Percentiles rank a stretch among this genome's conserved stretches.
Conservation (phyloP, 1,140 invertebrate genomes). For the Drosophila mauritiana region DNA sequence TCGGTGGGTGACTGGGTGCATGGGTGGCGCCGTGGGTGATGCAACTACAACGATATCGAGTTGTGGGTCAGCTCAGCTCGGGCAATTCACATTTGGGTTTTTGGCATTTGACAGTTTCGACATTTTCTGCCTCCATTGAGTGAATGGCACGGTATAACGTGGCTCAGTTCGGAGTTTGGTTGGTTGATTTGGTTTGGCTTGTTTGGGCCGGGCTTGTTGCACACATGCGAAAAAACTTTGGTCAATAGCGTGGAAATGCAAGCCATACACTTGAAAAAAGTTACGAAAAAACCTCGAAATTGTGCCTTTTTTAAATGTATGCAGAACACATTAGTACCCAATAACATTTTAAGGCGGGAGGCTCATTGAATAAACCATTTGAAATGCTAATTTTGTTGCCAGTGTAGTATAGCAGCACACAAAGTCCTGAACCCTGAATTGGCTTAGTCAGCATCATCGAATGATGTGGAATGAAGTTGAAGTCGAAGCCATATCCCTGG, state of each 20-base stretch:
- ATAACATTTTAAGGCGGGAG: background rate
- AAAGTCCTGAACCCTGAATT: conserved; percentile 28
- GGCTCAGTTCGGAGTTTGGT: conserved; percentile 2
- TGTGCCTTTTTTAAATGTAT: no score
- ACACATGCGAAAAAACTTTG: conserved; percentile 52
- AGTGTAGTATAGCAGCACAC: conserved; percentile 7
- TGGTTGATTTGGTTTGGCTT: conserved; percentile 9
- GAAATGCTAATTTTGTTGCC: background rate
- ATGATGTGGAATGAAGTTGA: conserved; percentile 40
- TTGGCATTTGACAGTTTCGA: conserved; percentile 82
- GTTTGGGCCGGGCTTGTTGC: background rate
- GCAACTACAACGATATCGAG: conserved; percentile 29
- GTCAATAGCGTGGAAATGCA: conserved; percentile 63
- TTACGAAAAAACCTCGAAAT: no score
- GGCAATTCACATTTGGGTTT: conserved; percentile 75
- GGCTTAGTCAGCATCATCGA: conserved; percentile 48
- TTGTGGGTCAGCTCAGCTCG: conserved; percentile 29
- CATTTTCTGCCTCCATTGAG: conserved; percentile 70
- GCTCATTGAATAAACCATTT: no score
- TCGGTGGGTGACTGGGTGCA: background rate
- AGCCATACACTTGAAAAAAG: background rate
- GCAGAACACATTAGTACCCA: no score
- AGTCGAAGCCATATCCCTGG: conserved; percentile 31
- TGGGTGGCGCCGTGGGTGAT: background rate
- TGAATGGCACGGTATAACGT: conserved; percentile 14